Evolutionary conservation across 2,888 invertebrate species (phyloP).

Genomic region (Linyphia triangularis): DNA sequence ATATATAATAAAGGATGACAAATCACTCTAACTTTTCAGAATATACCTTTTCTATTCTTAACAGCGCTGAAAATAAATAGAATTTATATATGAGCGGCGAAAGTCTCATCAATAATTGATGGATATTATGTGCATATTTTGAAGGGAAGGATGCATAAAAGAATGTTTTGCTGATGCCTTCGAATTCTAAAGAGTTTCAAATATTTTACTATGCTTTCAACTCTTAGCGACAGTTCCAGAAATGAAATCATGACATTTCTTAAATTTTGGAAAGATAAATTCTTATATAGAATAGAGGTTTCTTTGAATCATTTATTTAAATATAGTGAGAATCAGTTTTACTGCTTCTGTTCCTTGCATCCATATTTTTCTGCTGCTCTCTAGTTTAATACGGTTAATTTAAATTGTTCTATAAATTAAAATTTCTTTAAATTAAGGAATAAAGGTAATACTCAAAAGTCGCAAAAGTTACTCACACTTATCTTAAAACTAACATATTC

Average conservation of each 20-base stretch:
- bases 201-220: background rate
- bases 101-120: slow-evolving; percentile 13
- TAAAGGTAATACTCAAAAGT: too few species aligned
- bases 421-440: too few species aligned
- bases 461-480: too few species aligned
- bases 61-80: background rate
- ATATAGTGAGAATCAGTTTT: background rate
- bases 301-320: background rate
- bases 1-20: slow-evolving; percentile 7
- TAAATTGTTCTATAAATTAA: too few species aligned
- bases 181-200: background rate
- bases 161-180: slow-evolving; percentile 9
- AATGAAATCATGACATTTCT: slow-evolving; percentile 2
- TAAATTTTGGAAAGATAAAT: background rate
- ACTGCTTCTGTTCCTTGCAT: too few species aligned
- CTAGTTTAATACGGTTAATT: too few species aligned
- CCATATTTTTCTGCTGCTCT: too few species aligned
- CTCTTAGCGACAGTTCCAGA: background rate
- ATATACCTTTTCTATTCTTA: background rate
- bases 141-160: slow-evolving; percentile 14
- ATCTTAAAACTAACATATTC: too few species aligned
- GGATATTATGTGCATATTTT: slow-evolving; percentile 6
- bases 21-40: background rate
- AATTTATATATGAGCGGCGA: slow-evolving; percentile 16
- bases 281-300: background rate